phyloP scores from a whole-genome alignment of 2,113 vertebrate genomes.

The Anthoscopus minutus region DNA sequence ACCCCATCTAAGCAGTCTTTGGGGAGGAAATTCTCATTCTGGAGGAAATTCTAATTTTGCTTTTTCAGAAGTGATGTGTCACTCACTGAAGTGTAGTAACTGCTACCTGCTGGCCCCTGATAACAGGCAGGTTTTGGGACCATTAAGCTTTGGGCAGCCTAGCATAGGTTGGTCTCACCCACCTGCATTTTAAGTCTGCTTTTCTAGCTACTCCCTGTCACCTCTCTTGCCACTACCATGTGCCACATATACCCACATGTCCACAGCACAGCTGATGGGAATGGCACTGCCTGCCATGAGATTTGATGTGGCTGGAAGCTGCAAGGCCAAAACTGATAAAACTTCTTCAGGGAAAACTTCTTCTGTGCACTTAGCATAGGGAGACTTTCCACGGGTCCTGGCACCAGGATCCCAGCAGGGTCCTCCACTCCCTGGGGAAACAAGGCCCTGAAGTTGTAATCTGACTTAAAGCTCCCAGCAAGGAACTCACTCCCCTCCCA shows the following conservation, averaged over 20 bases:
- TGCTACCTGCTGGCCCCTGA: background rate
- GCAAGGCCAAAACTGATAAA: background rate
- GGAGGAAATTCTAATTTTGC: background rate
- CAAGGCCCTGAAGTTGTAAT: background rate
- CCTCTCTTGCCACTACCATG: background rate
- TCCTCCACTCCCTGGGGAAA: background rate
- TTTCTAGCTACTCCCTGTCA: background rate
- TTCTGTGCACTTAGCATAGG: background rate
- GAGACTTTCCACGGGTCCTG: background rate
- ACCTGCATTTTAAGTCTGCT: background rate
- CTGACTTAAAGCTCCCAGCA: background rate
- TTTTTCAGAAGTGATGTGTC: background rate
- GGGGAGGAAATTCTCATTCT: background rate
- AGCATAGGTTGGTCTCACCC: background rate
- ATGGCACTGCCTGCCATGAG: background rate
- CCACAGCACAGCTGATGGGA: background rate
- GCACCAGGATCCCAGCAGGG: background rate
- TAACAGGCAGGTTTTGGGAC: background rate
- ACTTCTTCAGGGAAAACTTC: background rate
- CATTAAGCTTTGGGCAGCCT: background rate
- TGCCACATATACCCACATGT: accelerated
- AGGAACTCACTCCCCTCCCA: background rate
- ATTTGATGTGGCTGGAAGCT: background rate
- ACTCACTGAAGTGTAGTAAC: background rate
- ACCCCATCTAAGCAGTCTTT: background rate